Conservation (phyloP, 2,888 invertebrate genomes). For the Pimpla rufipes region DNA sequence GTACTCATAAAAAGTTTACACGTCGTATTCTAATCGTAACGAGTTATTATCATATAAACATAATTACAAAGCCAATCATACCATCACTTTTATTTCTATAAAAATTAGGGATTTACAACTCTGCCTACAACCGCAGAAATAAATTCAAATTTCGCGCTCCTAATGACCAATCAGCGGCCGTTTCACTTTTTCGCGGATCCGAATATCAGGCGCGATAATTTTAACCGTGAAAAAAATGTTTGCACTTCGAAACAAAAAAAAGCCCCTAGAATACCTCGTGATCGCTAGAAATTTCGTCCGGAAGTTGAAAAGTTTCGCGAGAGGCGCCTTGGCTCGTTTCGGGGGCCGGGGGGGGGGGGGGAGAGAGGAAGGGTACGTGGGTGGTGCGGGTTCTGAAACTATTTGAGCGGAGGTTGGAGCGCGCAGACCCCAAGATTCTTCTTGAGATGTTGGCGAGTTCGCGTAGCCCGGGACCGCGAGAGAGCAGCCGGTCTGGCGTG, state of each 20-base stretch:
- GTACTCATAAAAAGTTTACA: no score
- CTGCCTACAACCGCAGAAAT: no score
- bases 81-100: no score
- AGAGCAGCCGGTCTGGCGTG: slow-evolving; percentile 37
- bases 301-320: slow-evolving; percentile 31
- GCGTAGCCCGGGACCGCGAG: not conserved
- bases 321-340: not conserved
- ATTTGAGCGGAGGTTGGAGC: not conserved
- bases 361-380: no score
- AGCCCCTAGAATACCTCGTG: not conserved
- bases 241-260: not conserved
- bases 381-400: not conserved
- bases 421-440: slow-evolving; percentile 24
- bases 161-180: no score
- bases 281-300: slow-evolving; percentile 1
- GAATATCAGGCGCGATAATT: not conserved
- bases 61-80: no score
- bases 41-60: no score
- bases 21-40: no score
- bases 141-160: no score
- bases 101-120: no score
- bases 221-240: not conserved
- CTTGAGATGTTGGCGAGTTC: not conserved
- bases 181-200: no score
- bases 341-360: not conserved